A percentile compares a stretch with the other conserved stretches of the same genome.
phyloP scores from a whole-genome alignment of 2,888 invertebrate genomes.

The Rhogogaster chlorosoma region DNA sequence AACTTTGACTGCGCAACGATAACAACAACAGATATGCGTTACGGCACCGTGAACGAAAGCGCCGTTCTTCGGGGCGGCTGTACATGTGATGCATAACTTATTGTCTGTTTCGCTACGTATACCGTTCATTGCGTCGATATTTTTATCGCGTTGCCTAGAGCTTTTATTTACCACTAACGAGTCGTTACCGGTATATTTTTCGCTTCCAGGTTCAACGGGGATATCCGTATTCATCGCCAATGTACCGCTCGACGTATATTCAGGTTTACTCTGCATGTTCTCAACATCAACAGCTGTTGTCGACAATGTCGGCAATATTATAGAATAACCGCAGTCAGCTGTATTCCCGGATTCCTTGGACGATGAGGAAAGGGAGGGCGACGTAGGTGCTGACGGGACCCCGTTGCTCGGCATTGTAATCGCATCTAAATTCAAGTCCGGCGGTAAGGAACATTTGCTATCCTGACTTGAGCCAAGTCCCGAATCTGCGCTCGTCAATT shows the following conservation, averaged over 20 bases:
- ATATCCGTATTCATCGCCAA: not conserved
- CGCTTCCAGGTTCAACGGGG: not conserved
- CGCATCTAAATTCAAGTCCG: constrained; percentile 50
- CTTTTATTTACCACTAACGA: not conserved
- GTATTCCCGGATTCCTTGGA: constrained; percentile 43
- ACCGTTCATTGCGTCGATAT: constrained; percentile 1
- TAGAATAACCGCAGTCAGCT: constrained; percentile 47
- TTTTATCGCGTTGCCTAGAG: constrained; percentile 1
- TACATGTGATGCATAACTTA: constrained; percentile 83
- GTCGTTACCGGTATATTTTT: not conserved
- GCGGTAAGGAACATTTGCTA: constrained; percentile 52
- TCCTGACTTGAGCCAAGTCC: constrained; percentile 76
- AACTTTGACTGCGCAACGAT: constrained; percentile 84
- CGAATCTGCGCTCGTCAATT: constrained; percentile 72
- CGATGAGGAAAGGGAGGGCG: constrained; percentile 9
- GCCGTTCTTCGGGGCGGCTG: constrained; percentile 83
- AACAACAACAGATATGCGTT: constrained; percentile 86
- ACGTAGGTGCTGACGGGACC: not conserved
- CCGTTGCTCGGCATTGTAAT: constrained; percentile 13
- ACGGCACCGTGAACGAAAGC: constrained; percentile 85
- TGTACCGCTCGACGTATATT: not conserved
- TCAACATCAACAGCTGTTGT: not conserved
- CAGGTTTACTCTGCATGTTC: not conserved
- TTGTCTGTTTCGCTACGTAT: constrained; percentile 62
- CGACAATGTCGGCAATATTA: constrained; percentile 2